These are phyloP conservation scores for Formicarius rufipectus DNA, from an alignment of 2,113 vertebrate genomes.

Conservation along the genomic window DNA sequence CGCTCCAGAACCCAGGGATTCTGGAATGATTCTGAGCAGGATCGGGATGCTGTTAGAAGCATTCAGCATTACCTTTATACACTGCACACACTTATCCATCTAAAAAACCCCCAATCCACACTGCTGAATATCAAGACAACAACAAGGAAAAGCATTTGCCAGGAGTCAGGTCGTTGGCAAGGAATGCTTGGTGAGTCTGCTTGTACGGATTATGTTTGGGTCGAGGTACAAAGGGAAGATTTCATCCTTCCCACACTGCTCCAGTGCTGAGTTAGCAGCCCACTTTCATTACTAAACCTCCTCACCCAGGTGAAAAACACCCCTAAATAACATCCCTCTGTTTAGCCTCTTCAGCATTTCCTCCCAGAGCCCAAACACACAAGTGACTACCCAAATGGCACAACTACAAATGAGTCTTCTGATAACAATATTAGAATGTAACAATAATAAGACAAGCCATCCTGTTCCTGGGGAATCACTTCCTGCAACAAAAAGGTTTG, in stretches of 20 bases:
- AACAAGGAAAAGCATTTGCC: too few relatives aligned
- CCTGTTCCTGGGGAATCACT: not conserved
- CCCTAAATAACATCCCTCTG: not conserved
- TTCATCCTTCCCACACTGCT: not conserved
- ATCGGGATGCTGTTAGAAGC: too few relatives aligned
- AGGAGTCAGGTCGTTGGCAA: too few relatives aligned
- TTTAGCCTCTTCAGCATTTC: not conserved
- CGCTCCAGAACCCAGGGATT: too few relatives aligned
- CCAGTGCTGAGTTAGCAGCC: not conserved
- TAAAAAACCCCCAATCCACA: too few relatives aligned
- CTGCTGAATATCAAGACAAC: too few relatives aligned
- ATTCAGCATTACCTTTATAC: too few relatives aligned
- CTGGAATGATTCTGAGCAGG: too few relatives aligned
- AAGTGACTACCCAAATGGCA: not conserved
- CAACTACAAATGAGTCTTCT: not conserved
- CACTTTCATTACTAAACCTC: not conserved
- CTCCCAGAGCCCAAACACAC: not conserved
- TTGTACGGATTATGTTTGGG: not conserved
- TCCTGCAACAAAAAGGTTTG: not conserved
- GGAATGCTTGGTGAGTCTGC: too few relatives aligned
- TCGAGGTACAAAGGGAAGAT: not conserved
- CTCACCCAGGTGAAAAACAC: not conserved
- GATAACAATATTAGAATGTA: not conserved
- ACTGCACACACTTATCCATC: too few relatives aligned
- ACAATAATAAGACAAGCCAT: not conserved